A percentile compares a stretch with the other conserved stretches of the same genome.
These are phyloP conservation scores for Mionectes macconnelli DNA, from an alignment of 2,113 vertebrate species.

Conservation along the genomic window DNA sequence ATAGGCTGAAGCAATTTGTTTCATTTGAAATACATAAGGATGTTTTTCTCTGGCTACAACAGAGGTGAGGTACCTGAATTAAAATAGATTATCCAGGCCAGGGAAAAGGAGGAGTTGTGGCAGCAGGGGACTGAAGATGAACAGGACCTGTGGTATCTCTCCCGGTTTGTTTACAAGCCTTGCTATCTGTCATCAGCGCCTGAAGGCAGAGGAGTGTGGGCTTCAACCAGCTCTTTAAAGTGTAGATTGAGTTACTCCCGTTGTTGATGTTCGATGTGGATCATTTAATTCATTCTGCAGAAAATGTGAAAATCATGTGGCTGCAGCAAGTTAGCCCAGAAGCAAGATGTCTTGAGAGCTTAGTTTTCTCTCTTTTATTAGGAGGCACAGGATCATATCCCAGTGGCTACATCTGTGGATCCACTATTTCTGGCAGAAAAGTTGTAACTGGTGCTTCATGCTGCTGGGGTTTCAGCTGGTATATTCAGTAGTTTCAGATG, in stretches of 20 bases:
- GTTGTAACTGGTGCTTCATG: neutral
- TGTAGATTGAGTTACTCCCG: slow-evolving; percentile 37
- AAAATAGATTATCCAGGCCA: neutral
- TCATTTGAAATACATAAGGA: neutral
- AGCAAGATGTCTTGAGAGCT: slow-evolving; percentile 27
- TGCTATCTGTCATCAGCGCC: slow-evolving; percentile 35
- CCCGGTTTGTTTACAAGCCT: slow-evolving; percentile 38
- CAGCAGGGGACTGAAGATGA: neutral
- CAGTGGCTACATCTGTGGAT: neutral
- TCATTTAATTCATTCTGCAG: slow-evolving; percentile 53
- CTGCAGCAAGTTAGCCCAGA: slow-evolving; percentile 32
- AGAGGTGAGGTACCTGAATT: neutral
- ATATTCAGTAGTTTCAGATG: neutral
- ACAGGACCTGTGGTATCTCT: neutral
- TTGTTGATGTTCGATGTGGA: slow-evolving; percentile 43
- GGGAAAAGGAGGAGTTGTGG: neutral
- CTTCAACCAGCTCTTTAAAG: slow-evolving; percentile 50
- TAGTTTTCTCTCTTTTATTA: slow-evolving; percentile 40
- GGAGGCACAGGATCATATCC: slow-evolving; percentile 21
- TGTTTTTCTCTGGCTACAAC: neutral
- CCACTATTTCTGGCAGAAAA: slow-evolving; percentile 2
- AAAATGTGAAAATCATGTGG: slow-evolving; percentile 51
- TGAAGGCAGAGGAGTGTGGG: slow-evolving; percentile 23
- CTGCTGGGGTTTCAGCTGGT: slow-evolving; percentile 17
- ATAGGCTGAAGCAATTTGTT: neutral